Evolutionary conservation across 2,113 vertebrate genomes (phyloP).

Genomic region (Chiloscyllium plagiosum): DNA sequence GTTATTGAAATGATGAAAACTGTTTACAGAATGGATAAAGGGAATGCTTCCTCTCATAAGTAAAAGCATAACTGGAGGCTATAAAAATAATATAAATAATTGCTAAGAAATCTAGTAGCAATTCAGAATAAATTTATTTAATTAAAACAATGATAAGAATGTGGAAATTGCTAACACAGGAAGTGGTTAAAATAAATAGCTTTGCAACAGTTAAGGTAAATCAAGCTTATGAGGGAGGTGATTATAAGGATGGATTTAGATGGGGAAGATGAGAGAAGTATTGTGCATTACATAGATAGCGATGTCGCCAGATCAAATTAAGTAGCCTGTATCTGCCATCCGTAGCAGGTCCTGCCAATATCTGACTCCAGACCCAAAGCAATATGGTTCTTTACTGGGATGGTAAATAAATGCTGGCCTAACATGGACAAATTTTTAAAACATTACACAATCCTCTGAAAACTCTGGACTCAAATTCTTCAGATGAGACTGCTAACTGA

Average conservation of each 20-base stretch:
- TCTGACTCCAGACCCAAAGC: no score
- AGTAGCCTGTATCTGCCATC: background rate
- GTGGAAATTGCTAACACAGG: no score
- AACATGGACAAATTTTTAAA: no score
- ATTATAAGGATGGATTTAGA: background rate
- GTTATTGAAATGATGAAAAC: background rate
- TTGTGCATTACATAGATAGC: background rate
- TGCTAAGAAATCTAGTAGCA: background rate
- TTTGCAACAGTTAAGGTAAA: background rate
- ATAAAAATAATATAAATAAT: background rate
- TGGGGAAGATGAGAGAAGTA: background rate
- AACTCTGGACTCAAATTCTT: background rate
- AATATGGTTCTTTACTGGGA: no score
- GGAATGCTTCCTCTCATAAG: no score
- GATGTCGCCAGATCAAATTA: background rate
- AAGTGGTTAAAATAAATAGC: no score
- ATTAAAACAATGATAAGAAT: no score
- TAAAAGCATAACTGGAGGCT: no score
- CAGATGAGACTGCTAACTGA: background rate
- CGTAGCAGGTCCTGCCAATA: no score
- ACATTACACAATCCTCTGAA: background rate
- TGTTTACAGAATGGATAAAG: background rate
- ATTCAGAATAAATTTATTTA: background rate
- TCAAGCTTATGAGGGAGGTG: background rate
- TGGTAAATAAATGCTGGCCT: no score